A percentile compares a stretch with the other conserved stretches of the same genome.
Evolutionary conservation across 2,797 vertebrate genomes (phyloP).

Genomic region (Todus mexicanus): DNA sequence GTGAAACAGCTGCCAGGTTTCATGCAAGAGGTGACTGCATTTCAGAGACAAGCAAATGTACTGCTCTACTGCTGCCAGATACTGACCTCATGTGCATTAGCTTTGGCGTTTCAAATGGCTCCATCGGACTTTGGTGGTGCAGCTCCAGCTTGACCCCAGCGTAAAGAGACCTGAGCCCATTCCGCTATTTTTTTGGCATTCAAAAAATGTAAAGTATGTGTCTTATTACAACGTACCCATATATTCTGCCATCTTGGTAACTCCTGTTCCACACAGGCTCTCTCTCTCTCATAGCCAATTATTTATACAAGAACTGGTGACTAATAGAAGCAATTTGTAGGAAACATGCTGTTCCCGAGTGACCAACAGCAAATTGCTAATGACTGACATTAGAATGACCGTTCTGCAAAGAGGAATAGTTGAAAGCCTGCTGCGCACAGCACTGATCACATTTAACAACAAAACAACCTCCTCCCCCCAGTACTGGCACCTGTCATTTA

Average conservation of each 20-base stretch:
- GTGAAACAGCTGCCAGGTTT: constrained; percentile 38
- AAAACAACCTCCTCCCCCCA: background rate
- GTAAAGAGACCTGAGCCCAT: background rate
- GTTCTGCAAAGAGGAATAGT: background rate
- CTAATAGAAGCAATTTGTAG: constrained; percentile 49
- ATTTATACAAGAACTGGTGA: constrained; percentile 50
- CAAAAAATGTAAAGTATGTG: background rate
- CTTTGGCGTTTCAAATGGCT: background rate
- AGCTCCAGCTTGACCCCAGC: background rate
- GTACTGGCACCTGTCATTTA: constrained; percentile 2
- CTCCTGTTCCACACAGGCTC: background rate
- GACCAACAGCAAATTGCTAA: constrained; percentile 48
- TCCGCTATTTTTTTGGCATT: background rate
- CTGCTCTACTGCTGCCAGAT: constrained; percentile 18
- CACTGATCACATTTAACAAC: background rate
- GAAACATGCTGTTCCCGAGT: constrained; percentile 42
- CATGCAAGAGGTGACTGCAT: constrained; percentile 27
- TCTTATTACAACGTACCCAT: background rate
- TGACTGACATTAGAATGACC: constrained; percentile 26
- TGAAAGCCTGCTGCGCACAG: constrained; percentile 18
- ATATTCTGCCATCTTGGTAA: background rate
- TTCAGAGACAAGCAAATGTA: constrained; percentile 20
- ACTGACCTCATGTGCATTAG: constrained; percentile 9
- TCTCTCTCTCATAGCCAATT: background rate
- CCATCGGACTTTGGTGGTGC: background rate